phyloP scores from a whole-genome alignment of 2,797 vertebrate genomes.

The Centroberyx gerrardi region DNA sequence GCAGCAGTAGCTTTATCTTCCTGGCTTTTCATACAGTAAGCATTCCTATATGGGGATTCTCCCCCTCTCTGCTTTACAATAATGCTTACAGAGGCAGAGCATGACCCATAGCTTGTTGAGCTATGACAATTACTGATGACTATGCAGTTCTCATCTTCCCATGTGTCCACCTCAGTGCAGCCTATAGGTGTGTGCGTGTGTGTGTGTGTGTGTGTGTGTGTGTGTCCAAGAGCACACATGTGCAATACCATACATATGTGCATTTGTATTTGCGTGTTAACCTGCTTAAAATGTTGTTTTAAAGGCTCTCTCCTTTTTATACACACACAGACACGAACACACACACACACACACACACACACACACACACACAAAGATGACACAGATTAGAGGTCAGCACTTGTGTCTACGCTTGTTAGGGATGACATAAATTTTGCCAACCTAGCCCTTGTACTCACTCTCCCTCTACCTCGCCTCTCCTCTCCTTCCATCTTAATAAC shows the following conservation, averaged over 20 bases:
- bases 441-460: slow-evolving; percentile 20
- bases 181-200: slow-evolving; percentile 11
- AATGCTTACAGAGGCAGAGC: slow-evolving; percentile 77
- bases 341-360: slow-evolving; percentile 2
- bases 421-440: slow-evolving; percentile 33
- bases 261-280: slow-evolving; percentile 11
- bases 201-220: slow-evolving; percentile 28
- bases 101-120: slow-evolving; percentile 79
- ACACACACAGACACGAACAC: neutral
- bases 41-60: slow-evolving; percentile 61
- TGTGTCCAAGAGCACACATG: slow-evolving; percentile 8
- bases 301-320: slow-evolving; percentile 15
- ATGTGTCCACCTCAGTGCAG: slow-evolving; percentile 59
- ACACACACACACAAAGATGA: slow-evolving; percentile 53
- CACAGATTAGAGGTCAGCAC: slow-evolving; percentile 73
- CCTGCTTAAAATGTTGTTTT: slow-evolving; percentile 27
- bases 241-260: slow-evolving; percentile 14
- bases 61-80: slow-evolving; percentile 59
- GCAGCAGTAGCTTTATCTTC: slow-evolving; percentile 45
- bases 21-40: slow-evolving; percentile 52
- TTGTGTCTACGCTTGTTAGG: slow-evolving; percentile 72
- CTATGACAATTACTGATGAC: slow-evolving; percentile 80
- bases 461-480: neutral
- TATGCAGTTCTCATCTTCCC: slow-evolving; percentile 64
- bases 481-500: slow-evolving; percentile 28